Percentiles rank a stretch among this genome's conserved stretches.
Evolutionary conservation across 2,888 invertebrate genomes (phyloP).

Genomic region (Chrysomela aeneicollis): DNA sequence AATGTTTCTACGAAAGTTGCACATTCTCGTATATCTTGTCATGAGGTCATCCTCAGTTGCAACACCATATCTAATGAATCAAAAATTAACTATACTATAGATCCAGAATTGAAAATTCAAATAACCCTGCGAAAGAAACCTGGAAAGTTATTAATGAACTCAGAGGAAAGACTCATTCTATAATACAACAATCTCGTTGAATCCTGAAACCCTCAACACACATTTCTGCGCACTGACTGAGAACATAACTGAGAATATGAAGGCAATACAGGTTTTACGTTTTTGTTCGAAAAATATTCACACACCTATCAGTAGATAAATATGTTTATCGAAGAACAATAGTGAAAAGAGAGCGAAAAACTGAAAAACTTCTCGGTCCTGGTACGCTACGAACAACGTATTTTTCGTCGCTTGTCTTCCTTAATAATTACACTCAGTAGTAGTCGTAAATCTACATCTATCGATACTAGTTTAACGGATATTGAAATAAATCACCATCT

Average conservation of each 20-base stretch:
- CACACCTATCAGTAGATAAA: too few species aligned
- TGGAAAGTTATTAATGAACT: neutral
- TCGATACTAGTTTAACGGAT: too few species aligned
- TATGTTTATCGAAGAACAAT: too few species aligned
- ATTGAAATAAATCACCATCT: too few species aligned
- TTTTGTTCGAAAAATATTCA: too few species aligned
- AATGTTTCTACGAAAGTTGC: neutral
- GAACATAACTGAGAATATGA: neutral
- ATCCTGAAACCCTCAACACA: neutral
- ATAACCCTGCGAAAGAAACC: neutral
- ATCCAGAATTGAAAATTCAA: neutral
- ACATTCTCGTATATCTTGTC: neutral
- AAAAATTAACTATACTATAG: neutral
- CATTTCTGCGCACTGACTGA: neutral
- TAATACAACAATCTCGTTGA: neutral
- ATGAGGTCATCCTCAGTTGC: neutral
- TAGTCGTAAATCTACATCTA: too few species aligned
- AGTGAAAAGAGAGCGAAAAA: too few species aligned
- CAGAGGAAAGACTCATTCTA: neutral
- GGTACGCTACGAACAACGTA: too few species aligned
- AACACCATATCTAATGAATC: neutral
- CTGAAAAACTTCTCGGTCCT: too few species aligned
- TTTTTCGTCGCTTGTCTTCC: too few species aligned
- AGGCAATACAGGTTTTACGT: neutral
- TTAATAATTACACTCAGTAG: too few species aligned